phyloP scores from a whole-genome alignment of 2,888 invertebrate species.

The Amiota minor region DNA sequence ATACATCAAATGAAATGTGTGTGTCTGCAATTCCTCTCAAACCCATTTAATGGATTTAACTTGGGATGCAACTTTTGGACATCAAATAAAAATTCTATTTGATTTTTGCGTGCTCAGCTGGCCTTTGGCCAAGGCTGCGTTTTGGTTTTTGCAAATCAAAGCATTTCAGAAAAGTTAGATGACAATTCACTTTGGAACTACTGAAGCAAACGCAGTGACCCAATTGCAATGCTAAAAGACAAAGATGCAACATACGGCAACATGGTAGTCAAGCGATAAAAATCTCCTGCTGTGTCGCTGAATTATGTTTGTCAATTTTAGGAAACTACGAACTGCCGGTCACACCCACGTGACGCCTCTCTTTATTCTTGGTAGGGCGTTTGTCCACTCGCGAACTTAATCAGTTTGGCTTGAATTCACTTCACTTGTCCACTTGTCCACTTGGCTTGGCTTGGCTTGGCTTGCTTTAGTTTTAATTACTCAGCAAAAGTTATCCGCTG shows the following conservation, averaged over 20 bases:
- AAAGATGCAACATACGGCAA: neutral
- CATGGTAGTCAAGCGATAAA: neutral
- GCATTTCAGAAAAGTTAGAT: neutral
- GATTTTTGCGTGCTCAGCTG: slow-evolving; percentile 1
- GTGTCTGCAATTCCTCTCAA: too few relatives aligned
- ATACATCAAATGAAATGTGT: too few relatives aligned
- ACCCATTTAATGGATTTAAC: too few relatives aligned
- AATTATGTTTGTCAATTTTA: slow-evolving; percentile 22
- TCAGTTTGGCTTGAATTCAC: slow-evolving; percentile 22
- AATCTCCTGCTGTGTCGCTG: slow-evolving; percentile 13
- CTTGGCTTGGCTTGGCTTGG: slow-evolving; percentile 44
- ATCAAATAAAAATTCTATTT: too few relatives aligned
- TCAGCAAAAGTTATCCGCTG: slow-evolving; percentile 57
- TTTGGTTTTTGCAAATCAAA: neutral
- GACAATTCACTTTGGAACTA: neutral
- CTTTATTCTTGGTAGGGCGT: neutral
- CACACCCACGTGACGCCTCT: neutral
- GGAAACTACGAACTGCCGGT: neutral
- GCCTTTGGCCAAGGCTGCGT: neutral
- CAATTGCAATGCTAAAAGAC: slow-evolving; percentile 3
- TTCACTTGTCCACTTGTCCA: slow-evolving; percentile 58
- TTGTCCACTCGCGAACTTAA: neutral
- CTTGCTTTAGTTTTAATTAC: slow-evolving; percentile 65
- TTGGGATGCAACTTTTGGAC: too few relatives aligned
- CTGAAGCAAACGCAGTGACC: slow-evolving; percentile 6